Base-by-base conservation (phyloP, 2,888 invertebrate genomes). In the Scelioninae gen. 1 region DNA sequence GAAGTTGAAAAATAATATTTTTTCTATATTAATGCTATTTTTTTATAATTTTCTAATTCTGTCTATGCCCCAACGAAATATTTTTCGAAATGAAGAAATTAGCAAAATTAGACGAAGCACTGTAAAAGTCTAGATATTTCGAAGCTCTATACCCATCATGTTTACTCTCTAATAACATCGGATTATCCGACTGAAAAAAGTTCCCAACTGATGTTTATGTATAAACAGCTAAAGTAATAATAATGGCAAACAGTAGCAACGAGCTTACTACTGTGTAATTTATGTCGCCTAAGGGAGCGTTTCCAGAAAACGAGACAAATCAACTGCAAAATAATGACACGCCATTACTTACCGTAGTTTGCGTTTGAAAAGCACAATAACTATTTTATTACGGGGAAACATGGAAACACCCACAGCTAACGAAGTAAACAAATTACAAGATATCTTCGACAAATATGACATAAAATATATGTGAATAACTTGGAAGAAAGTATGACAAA, bases 281-380 rank as follows among this genome's bases (percentile, higher is more conserved):
- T 74, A 13, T 56, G 45, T 63, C 55, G 63, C 47, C 63, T 45
- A 47, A 63, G 63, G 63, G 63, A 63, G 13, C 29, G 40, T 74
- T 55, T 74, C 32, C 74, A 63, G 55, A 74, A 74, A 74, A 74
- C 51, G 75, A 56, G 65, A 75, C 75, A 75, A 75, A 75, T 75
- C 75, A 75, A 75, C 65, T 75, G 49, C 58, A 58, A 75, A 66
- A 58, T 75, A 75, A 75, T 66, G 75, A 75, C 66, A 75, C 75
- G 51, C 56, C 58, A 75, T 75, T 75, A 75, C 58, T n/a, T 1
- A 23, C 23, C 23, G 23, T 23, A 34, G 66, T 58, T 66, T 66
- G 58, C 15, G 38, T 65, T 66, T 66, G 58, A 75, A 58, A 66
- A 56, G 66, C 75, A 65, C 40, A 53, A 66, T 74, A 75, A 75